Base-by-base conservation (phyloP, 1,140 invertebrate genomes). In the Goniozus legneri region DNA sequence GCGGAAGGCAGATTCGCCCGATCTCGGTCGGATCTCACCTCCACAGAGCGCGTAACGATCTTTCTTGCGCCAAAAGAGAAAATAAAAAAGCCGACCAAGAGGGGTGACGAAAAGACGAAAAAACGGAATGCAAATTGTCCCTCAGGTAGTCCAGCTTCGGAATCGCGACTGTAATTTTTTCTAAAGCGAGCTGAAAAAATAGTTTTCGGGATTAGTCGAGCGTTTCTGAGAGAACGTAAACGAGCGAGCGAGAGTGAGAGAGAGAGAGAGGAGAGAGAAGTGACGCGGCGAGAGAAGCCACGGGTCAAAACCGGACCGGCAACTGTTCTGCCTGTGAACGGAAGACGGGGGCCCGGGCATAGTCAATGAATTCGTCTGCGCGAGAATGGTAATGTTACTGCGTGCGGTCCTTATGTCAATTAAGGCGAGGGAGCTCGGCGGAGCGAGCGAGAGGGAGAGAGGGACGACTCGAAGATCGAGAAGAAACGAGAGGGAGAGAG, bases 361-460 rank as follows among this genome's bases (percentile, higher is more conserved):
- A 50, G 43, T 53, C 58, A 70, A 68, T 70, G 60, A 70, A 70
- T 67, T 68, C 59, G 65, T 65, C 65, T 69, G 67, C 60, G 64
- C 60, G 52, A 54, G 55, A 60, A 62, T 61, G 58, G 55, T 66
- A 67, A 69, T 66, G 63, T 62, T 65, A 65, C 64, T 68, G 64
- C 64, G 62, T 67, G 64, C 64, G 60, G 64, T 67, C 59, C 59
- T 61, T 67, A 60, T 57, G 49, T 37, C 10, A 10, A 10, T 27
- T 33, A 13, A 13, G 4, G 32, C 13, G 32, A 13, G 32, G 14
- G 6, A 13, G 13, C 4, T 8, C 7, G 14, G 15, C 16, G 21
- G 18, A 20, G 14, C 8, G 14, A 7, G 19, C 15, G 6, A 6
- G n/a, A 21, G 21, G 38, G 33, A 39, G 34, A 30, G 16, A 34